phyloP scores from a whole-genome alignment of 2,888 invertebrate genomes.

The Athrips mouffetella region DNA sequence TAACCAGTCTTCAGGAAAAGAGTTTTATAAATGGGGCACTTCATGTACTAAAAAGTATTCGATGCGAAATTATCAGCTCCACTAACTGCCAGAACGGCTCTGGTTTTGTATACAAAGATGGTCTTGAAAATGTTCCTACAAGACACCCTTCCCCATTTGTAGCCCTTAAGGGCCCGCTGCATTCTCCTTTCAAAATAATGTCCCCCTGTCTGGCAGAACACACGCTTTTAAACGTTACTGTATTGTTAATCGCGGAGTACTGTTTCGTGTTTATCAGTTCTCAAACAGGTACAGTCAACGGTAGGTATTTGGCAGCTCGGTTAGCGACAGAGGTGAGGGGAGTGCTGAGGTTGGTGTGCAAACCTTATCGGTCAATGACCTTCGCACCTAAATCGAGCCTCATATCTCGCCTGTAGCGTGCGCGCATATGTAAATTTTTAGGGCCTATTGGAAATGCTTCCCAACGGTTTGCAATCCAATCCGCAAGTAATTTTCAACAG shows the following conservation, averaged over 20 bases:
- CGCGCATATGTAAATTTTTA: constrained; percentile 48
- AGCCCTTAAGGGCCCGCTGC: constrained; percentile 5
- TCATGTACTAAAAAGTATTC: too few relatives aligned
- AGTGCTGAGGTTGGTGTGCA: constrained; percentile 55
- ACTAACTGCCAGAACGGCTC: neutral
- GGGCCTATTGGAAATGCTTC: constrained; percentile 31
- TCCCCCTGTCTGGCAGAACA: neutral
- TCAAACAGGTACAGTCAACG: neutral
- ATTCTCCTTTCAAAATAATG: neutral
- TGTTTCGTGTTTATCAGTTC: constrained; percentile 4
- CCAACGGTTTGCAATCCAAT: constrained; percentile 1
- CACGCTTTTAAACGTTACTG: neutral
- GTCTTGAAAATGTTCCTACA: neutral
- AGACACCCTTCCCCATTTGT: constrained; percentile 4
- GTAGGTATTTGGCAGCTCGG: constrained; percentile 31
- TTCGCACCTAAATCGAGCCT: constrained; percentile 74
- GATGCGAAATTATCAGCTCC: neutral
- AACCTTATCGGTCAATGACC: constrained; percentile 76
- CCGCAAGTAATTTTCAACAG: neutral
- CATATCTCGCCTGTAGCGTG: constrained; percentile 61
- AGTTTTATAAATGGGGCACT: too few relatives aligned
- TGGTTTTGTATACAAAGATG: neutral
- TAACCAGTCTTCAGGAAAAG: too few relatives aligned
- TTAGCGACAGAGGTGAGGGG: constrained; percentile 49
- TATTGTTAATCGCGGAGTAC: neutral